These are phyloP conservation scores for Leiothrix lutea DNA, from an alignment of 2,113 vertebrate genomes.

Conservation along the genomic window DNA sequence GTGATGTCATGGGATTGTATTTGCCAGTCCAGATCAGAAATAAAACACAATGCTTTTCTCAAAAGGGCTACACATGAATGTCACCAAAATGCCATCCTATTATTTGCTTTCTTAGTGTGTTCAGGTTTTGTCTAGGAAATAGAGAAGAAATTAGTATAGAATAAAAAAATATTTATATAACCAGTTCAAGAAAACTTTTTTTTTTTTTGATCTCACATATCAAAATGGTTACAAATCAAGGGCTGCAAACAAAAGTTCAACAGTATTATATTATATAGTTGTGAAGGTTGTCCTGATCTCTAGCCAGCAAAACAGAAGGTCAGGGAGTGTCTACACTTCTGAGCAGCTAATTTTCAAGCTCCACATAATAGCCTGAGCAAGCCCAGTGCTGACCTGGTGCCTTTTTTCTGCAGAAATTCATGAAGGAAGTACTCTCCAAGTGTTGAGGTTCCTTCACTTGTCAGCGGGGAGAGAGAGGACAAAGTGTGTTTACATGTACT, in stretches of 20 bases:
- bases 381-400: not conserved
- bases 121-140: not conserved
- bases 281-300: not conserved
- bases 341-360: not conserved
- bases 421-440: not conserved
- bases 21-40: constrained; percentile 6
- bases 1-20: constrained; percentile 43
- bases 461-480: not conserved
- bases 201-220: not conserved
- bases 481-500: not conserved
- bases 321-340: not conserved
- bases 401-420: not conserved
- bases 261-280: constrained; percentile 8
- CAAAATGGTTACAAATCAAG: constrained; percentile 18
- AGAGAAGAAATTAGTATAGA: not conserved
- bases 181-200: not conserved
- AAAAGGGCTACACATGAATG: not conserved
- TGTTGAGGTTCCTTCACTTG: not conserved
- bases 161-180: not conserved
- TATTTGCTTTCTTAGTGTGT: not conserved
- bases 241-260: constrained; percentile 46
- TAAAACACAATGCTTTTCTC: constrained; percentile 33
- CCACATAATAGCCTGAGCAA: not conserved
- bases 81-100: not conserved
- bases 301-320: constrained; percentile 32